Evolutionary conservation across 37 sponge, comb jelly and placozoan genomes (phyloP).

Genomic region (Cladorhizidae sp.): DNA sequence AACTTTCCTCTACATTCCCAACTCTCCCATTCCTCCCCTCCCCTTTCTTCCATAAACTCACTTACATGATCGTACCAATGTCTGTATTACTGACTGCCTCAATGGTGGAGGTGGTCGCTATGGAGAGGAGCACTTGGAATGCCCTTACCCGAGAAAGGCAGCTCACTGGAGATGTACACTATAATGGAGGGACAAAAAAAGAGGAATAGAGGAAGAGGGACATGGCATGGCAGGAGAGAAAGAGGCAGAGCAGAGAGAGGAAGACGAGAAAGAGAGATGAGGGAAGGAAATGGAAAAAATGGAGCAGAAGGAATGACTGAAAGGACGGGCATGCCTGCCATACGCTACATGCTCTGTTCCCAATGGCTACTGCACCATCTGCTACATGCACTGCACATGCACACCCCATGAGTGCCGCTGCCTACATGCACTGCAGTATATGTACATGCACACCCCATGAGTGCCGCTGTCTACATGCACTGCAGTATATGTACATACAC

Average conservation of each 20-base stretch:
- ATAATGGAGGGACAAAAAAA: too few species aligned
- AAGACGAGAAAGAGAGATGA: neutral
- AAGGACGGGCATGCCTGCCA: too few species aligned
- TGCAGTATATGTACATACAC: too few species aligned
- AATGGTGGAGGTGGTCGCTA: slow-evolving; percentile 13
- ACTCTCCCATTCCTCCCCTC: neutral
- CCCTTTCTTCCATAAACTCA: neutral
- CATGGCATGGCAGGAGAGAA: too few species aligned
- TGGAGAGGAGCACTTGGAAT: slow-evolving; percentile 36
- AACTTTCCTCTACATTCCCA: too few species aligned
- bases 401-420: too few species aligned
- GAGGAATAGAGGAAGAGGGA: too few species aligned
- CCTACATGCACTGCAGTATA: too few species aligned
- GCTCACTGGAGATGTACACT: slow-evolving; percentile 5
- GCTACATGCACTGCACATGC: too few species aligned
- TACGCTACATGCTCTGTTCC: neutral
- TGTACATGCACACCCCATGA: too few species aligned
- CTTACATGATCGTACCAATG: slow-evolving; percentile 18
- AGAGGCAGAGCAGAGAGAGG: neutral
- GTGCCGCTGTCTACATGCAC: too few species aligned
- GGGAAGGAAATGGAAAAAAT: neutral
- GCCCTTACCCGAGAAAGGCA: slow-evolving; percentile 23
- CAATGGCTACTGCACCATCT: neutral
- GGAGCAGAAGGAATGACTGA: neutral
- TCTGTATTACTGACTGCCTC: slow-evolving; percentile 24